Evolutionary conservation across 1,140 invertebrate genomes (phyloP).

Genomic region (Drosophila elegans): DNA sequence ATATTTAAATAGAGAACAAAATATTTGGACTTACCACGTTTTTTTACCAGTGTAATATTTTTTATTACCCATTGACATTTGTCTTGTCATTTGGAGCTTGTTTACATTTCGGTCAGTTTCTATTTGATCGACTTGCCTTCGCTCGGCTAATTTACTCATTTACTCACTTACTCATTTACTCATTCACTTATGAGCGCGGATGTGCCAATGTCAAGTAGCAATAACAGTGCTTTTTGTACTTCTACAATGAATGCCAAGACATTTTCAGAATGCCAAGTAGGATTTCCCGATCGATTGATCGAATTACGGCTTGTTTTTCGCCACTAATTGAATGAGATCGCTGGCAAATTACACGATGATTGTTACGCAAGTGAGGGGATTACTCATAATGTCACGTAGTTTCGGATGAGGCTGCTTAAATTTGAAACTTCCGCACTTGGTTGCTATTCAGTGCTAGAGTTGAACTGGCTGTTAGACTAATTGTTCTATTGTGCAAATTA

Average conservation of each 20-base stretch:
- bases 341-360: neutral
- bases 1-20: too few species aligned
- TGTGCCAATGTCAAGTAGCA: constrained; percentile 17
- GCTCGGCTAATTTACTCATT: constrained; percentile 28
- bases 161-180: constrained; percentile 19
- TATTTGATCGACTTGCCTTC: constrained; percentile 28
- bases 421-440: constrained; percentile 12
- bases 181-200: constrained; percentile 23
- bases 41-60: neutral
- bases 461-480: constrained; percentile 23
- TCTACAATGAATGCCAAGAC: constrained; percentile 5
- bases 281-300: constrained; percentile 32
- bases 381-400: constrained; percentile 1
- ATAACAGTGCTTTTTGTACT: neutral
- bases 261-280: constrained; percentile 22
- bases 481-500: constrained; percentile 46
- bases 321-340: constrained; percentile 15
- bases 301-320: constrained; percentile 26
- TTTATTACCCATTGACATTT: constrained; percentile 9
- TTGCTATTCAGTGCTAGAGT: constrained; percentile 1
- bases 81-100: constrained; percentile 11
- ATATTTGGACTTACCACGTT: too few species aligned
- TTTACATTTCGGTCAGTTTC: constrained; percentile 17
- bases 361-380: constrained; percentile 6
- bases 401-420: neutral